A percentile compares a stretch with the other conserved stretches of the same genome.
Conservation (phyloP, 2,888 invertebrate species). For the Catocala fraxini region DNA sequence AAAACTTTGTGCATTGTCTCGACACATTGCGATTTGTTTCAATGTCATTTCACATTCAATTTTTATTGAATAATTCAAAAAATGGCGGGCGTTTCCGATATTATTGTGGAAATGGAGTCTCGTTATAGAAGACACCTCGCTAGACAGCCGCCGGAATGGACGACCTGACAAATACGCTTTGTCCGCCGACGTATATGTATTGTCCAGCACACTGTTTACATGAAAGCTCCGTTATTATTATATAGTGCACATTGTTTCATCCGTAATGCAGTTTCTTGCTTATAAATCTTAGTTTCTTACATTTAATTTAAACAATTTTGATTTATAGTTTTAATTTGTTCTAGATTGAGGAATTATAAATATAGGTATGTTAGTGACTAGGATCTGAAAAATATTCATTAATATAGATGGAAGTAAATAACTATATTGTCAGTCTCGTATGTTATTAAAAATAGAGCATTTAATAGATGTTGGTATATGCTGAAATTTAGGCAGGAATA, state of each 20-base stretch:
- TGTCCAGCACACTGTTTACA: constrained; percentile 3
- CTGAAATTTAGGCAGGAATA: too few species aligned
- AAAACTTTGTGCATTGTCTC: constrained; percentile 68
- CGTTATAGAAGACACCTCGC: constrained; percentile 65
- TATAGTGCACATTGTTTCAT: not conserved
- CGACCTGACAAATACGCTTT: constrained; percentile 36
- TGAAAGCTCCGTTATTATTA: not conserved
- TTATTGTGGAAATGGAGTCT: constrained; percentile 71
- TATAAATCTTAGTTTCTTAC: too few species aligned
- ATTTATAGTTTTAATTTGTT: too few species aligned
- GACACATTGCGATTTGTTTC: constrained; percentile 75
- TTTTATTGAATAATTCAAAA: constrained; percentile 84
- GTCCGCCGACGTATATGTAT: constrained; percentile 7
- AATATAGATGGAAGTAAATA: too few species aligned
- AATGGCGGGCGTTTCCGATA: constrained; percentile 61
- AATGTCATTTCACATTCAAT: constrained; percentile 69
- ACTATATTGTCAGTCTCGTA: too few species aligned
- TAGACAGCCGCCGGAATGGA: constrained; percentile 43
- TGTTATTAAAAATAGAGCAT: too few species aligned
- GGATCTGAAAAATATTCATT: too few species aligned
- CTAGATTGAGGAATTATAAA: too few species aligned
- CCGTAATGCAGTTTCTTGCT: too few species aligned
- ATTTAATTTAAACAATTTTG: too few species aligned
- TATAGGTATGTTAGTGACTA: too few species aligned
- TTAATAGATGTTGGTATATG: too few species aligned